Evolutionary conservation across 2,113 vertebrate species (phyloP), one percentile per base, ranked within the genome.

Genomic region (Neodontobutis hainanensis): DNA sequence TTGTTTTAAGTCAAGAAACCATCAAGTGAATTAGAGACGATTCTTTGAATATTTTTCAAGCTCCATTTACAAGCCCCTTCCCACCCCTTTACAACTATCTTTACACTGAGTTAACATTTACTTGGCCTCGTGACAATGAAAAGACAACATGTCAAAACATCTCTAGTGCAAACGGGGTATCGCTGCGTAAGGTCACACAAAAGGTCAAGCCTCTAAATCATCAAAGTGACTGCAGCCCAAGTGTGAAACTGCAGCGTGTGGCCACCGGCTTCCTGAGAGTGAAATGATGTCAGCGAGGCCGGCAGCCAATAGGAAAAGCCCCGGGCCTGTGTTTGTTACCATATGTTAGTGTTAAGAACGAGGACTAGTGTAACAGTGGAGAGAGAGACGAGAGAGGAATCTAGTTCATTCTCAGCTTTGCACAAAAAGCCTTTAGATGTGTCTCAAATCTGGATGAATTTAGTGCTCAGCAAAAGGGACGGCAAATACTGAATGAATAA

Each of bases 311-410:
- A 64, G 78, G 74, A 88, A 82, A 61, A 10, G 84, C 88, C 83
- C 0, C 35, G 68, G 85, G 88, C 80, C 42, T 50, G 79, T 75
- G 78, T 81, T 85, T 85, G 76, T 78, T 74, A 74, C 86, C 88
- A 89, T 89, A 90, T 90, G 88, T 82, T 86, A 53, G 61, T 67
- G 70, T 62, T 85, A 70, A 83, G 71, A 84, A 82, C 45, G 71
- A 75, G 78, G 71, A 68, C 65, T 76, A 50, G 78, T 61, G 73
- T 65, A 75, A 82, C 77, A 65, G 43, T 45, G 68, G 49, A 40
- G 56, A 56, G 70, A 58, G 65, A 66, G 59, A 68, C 71, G 44
- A 67, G 55, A 65, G 46, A 70, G 16, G 46, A 65, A 72, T 72
- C 58, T 52, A 34, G 58, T 76, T 81, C 66, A 73, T 60, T 66